Base-by-base conservation (phyloP, 2,113 vertebrate species). In the Cryptotis parvus region DNA sequence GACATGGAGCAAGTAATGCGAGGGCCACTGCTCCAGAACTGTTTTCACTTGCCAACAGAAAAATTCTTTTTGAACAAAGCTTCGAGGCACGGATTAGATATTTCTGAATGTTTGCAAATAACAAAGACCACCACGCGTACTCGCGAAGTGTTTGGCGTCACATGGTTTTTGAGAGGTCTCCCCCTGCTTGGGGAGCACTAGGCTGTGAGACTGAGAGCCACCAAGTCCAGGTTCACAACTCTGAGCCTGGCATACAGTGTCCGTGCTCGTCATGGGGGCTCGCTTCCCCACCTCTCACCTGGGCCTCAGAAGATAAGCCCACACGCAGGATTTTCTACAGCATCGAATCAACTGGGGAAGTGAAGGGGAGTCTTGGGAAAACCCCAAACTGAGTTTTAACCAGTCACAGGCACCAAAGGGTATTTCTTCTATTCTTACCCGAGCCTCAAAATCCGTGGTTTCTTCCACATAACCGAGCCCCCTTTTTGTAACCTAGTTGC, bases 401-500 rank as follows among this genome's bases (percentile, higher is more conserved):
- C 9, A 90, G 27, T 33, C 52, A 55, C 11, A 91, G 26, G 16
- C 73, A 65, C 65, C 15, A 45, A 26, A 74, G n/a, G 22, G n/a
- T 20, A 65, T 29, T 65, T 65, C 63, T 31, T 6, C 58, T 45
- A 1, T 41, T 96, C 96, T 98, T 87, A 99, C 99, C 98, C 97
- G 98, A 24, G 98, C 98, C 97, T 99, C 99, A 31, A 99, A 98
- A 85, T 98, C 98, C 0, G 96, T 93, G 16, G 98, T 98, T 94
- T 99, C 98, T 16, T 99, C 99, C 91, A 99, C 95, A 91, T 99
- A 99, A 61, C 99, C 99, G 90, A 99, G 97, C 27, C 99, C 99
- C 99, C 99, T 86, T 99, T 99, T 79, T 99, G 98, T 84, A 99
- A 98, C 24, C 99, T 98, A 0, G 99, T 99, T 7, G 99, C 98